phyloP scores from a whole-genome alignment of 2,888 invertebrate genomes.

The Parasteatoda lunata region DNA sequence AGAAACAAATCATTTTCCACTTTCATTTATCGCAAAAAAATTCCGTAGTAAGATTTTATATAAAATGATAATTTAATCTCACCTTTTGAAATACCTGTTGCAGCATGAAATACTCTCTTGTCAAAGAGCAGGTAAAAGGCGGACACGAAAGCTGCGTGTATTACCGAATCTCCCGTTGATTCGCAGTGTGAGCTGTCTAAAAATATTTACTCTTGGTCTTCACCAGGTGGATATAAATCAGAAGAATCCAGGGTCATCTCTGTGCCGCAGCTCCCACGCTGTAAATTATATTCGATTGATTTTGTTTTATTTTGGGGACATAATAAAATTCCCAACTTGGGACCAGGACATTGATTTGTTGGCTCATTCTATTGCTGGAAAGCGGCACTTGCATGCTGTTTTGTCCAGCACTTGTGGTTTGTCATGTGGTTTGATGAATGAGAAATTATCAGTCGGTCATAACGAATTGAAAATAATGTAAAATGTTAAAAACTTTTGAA shows the following conservation, averaged over 20 bases:
- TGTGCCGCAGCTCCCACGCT: conserved; percentile 46
- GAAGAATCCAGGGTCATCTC: conserved; percentile 45
- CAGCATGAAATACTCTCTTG: conserved; percentile 56
- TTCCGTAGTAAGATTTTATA: too few species aligned
- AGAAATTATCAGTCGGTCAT: not conserved
- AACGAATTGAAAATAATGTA: conserved; percentile 9
- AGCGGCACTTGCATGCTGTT: not conserved
- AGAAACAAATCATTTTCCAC: too few species aligned
- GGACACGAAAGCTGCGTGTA: conserved; percentile 44
- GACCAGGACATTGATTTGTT: not conserved
- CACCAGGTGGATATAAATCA: conserved; percentile 68
- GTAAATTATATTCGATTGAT: conserved; percentile 44
- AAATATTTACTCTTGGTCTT: conserved; percentile 68
- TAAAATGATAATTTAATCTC: too few species aligned
- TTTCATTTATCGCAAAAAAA: too few species aligned
- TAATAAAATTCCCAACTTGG: not conserved
- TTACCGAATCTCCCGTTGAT: conserved; percentile 30
- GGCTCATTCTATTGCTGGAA: not conserved
- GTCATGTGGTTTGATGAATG: not conserved
- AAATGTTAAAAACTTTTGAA: not conserved
- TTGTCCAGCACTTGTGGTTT: not conserved
- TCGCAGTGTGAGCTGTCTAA: conserved; percentile 50
- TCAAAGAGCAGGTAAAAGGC: conserved; percentile 40
- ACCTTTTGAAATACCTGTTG: not conserved
- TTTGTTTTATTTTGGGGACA: conserved; percentile 19